phyloP scores from a whole-genome alignment of 2,797 vertebrate genomes.

The Mallotus villosus region DNA sequence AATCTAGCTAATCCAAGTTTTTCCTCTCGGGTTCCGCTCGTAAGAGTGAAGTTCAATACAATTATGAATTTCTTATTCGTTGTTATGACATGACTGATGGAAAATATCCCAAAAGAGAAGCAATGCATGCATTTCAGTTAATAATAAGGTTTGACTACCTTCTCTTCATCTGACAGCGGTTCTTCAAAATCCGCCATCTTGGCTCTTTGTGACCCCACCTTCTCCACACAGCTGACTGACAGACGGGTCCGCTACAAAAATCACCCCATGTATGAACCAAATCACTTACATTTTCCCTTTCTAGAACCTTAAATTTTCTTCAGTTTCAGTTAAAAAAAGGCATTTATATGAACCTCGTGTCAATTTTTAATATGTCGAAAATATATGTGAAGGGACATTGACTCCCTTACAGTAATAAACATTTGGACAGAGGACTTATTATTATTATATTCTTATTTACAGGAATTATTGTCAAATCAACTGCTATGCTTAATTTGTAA shows the following conservation, averaged over 20 bases:
- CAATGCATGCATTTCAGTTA: neutral
- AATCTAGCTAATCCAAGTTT: conserved; percentile 18
- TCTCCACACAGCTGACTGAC: conserved; percentile 64
- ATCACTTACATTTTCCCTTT: no score
- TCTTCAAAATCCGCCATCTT: conserved; percentile 97
- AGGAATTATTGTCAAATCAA: no score
- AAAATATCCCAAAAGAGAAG: neutral
- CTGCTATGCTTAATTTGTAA: no score
- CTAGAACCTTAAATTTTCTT: no score
- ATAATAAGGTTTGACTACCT: conserved; percentile 70
- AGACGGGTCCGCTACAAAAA: conserved; percentile 43
- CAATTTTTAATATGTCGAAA: no score
- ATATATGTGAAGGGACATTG: no score
- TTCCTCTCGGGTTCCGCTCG: neutral
- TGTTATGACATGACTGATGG: neutral
- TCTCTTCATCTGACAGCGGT: conserved; percentile 93
- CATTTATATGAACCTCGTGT: no score
- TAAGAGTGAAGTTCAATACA: neutral
- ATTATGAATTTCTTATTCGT: neutral
- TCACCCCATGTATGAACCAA: conserved; percentile 42
- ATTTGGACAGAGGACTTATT: no score
- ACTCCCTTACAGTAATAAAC: no score
- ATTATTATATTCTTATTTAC: no score
- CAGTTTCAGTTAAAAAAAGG: no score
- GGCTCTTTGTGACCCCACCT: conserved; percentile 82